Conservation (phyloP, 1,140 invertebrate species). For the Maniola jurtina region DNA sequence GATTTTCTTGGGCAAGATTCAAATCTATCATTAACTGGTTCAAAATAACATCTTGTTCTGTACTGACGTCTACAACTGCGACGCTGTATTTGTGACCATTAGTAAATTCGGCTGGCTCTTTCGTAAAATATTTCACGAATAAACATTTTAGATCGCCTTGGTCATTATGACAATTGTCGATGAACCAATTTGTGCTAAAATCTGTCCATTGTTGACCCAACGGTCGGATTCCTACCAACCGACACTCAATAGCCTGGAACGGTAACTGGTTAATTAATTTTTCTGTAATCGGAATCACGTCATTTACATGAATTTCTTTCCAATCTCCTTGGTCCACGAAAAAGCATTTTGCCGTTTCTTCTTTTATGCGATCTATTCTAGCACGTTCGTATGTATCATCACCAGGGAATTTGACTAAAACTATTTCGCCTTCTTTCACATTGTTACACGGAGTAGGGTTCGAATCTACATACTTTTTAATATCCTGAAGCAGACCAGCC, state of each 20-base stretch:
- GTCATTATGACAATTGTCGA: conserved; percentile 49
- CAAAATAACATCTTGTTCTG: conserved; percentile 50
- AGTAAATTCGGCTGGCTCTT: conserved; percentile 56
- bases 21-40: conserved; percentile 60
- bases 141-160: conserved; percentile 52
- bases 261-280: conserved; percentile 60
- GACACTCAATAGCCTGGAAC: conserved; percentile 75
- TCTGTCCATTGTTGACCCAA: conserved; percentile 56
- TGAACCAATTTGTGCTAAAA: conserved; percentile 61
- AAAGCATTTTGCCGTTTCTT: conserved; percentile 61
- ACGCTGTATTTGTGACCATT: conserved; percentile 67
- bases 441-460: conserved; percentile 30
- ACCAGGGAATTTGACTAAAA: conserved; percentile 65
- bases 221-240: conserved; percentile 60
- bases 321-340: conserved; percentile 74
- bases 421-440: conserved; percentile 50
- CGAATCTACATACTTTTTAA: conserved; percentile 53
- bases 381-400: conserved; percentile 62
- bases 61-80: conserved; percentile 56
- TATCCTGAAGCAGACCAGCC: conserved; percentile 51
- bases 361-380: conserved; percentile 50
- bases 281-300: conserved; percentile 54
- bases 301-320: conserved; percentile 39
- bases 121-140: conserved; percentile 59
- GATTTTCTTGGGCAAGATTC: conserved; percentile 50